Conservation (phyloP, 1,140 invertebrate genomes). For the Drosophila punjabiensis region DNA sequence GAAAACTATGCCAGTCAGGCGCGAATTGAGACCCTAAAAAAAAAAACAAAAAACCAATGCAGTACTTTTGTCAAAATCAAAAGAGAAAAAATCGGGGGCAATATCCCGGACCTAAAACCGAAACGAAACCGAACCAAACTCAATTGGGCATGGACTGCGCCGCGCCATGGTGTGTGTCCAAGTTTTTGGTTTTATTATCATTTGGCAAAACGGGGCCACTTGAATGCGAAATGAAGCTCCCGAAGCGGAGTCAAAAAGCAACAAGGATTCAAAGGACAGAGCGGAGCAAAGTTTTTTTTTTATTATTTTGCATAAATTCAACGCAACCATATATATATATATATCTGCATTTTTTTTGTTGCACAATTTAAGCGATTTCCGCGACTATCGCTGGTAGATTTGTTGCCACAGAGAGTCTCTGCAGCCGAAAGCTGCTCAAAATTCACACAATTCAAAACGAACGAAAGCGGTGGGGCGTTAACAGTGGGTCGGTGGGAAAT, state of each 20-base stretch:
- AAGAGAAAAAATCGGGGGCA: conserved; percentile 8
- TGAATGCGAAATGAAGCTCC: conserved; percentile 77
- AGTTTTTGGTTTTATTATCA: conserved; percentile 64
- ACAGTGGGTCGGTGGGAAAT: background rate
- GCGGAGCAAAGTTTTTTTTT: conserved; percentile 34
- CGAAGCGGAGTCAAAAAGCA: conserved; percentile 27
- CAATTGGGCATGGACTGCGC: conserved; percentile 68
- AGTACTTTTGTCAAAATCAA: conserved; percentile 64
- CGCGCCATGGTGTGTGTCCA: conserved; percentile 21
- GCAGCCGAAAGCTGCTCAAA: conserved; percentile 49
- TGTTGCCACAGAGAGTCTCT: conserved; percentile 54
- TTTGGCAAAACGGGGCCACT: conserved; percentile 76
- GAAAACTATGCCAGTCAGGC: conserved; percentile 44
- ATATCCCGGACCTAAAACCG: conserved; percentile 13
- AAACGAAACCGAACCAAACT: conserved; percentile 48
- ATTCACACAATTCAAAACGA: conserved; percentile 50
- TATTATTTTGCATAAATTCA: conserved; percentile 67
- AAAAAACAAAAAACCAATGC: conserved; percentile 33
- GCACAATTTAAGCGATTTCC: conserved; percentile 55
- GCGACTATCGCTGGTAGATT: conserved; percentile 53
- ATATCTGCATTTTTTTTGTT: conserved; percentile 32
- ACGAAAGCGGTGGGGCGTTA: conserved; percentile 11
- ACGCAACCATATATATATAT: conserved; percentile 9
- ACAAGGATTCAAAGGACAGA: conserved; percentile 18
- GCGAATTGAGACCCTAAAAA: conserved; percentile 1